phyloP scores from a whole-genome alignment of 2,797 vertebrate genomes.

The Anniella stebbinsi region DNA sequence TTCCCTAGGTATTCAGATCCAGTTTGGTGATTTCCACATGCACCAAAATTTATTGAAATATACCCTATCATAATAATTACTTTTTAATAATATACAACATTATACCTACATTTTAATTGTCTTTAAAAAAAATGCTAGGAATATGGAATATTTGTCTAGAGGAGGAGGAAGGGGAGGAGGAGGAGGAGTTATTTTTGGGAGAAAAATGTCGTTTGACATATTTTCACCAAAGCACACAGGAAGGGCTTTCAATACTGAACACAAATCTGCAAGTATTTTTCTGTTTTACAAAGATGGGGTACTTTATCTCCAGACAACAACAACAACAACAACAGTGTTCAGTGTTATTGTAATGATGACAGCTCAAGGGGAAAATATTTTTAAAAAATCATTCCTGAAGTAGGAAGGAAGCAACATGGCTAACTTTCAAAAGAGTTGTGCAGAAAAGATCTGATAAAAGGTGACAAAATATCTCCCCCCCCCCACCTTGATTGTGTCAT shows the following conservation, averaged over 20 bases:
- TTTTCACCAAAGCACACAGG: background rate
- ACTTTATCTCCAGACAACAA: background rate
- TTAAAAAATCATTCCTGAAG: background rate
- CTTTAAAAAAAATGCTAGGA: background rate
- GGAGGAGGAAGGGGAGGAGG: background rate
- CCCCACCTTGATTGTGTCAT: background rate
- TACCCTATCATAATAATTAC: background rate
- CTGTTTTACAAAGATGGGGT: background rate
- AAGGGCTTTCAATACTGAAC: background rate
- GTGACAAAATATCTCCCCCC: conserved; percentile 18
- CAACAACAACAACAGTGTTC: background rate
- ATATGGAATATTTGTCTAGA: background rate
- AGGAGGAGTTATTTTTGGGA: background rate
- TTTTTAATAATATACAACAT: background rate
- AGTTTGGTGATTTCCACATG: background rate
- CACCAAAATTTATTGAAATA: background rate
- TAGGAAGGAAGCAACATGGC: background rate
- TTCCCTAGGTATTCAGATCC: background rate
- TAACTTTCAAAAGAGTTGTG: conserved; percentile 27
- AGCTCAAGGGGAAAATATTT: background rate
- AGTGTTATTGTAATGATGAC: background rate
- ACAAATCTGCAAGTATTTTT: background rate
- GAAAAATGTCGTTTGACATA: background rate
- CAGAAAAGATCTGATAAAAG: conserved; percentile 32
- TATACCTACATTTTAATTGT: background rate